Conservation (phyloP, 2,113 vertebrate species). For the Proterorhinus semilunaris region DNA sequence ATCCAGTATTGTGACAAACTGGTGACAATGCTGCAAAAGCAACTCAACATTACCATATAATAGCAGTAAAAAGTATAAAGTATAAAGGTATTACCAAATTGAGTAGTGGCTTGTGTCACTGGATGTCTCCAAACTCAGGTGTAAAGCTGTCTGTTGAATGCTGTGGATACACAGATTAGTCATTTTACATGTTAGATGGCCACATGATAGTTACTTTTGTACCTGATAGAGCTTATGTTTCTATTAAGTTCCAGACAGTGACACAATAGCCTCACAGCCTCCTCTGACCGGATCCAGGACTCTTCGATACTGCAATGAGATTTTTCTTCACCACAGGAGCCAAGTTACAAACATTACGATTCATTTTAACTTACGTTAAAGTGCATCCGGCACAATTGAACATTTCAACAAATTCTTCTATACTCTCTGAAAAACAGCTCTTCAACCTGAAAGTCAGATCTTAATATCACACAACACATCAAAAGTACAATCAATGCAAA, state of each 20-base stretch:
- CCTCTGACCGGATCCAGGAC: conserved; percentile 39
- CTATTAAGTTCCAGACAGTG: conserved; percentile 43
- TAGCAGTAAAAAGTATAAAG: neutral
- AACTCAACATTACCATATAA: neutral
- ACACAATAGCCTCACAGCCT: conserved; percentile 36
- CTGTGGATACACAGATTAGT: conserved; percentile 30
- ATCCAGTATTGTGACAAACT: no score
- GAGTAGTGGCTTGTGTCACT: neutral
- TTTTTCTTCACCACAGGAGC: neutral
- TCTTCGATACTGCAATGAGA: conserved; percentile 51
- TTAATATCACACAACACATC: neutral
- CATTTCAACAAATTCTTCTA: conserved; percentile 39
- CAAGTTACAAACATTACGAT: neutral
- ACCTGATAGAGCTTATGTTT: conserved; percentile 52
- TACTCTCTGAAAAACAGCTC: conserved; percentile 38
- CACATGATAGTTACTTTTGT: neutral
- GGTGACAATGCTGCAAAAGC: no score
- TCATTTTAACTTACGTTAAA: conserved; percentile 42
- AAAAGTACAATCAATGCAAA: no score
- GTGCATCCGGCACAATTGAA: conserved; percentile 16
- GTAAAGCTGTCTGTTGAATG: conserved; percentile 43
- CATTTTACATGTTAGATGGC: neutral
- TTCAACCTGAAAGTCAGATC: conserved; percentile 35
- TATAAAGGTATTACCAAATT: conserved; percentile 23
- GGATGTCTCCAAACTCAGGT: conserved; percentile 31